Evolutionary conservation across 2,113 vertebrate genomes (phyloP), one percentile per base, ranked within the genome.

Genomic region (Hirundichthys speculiger): DNA sequence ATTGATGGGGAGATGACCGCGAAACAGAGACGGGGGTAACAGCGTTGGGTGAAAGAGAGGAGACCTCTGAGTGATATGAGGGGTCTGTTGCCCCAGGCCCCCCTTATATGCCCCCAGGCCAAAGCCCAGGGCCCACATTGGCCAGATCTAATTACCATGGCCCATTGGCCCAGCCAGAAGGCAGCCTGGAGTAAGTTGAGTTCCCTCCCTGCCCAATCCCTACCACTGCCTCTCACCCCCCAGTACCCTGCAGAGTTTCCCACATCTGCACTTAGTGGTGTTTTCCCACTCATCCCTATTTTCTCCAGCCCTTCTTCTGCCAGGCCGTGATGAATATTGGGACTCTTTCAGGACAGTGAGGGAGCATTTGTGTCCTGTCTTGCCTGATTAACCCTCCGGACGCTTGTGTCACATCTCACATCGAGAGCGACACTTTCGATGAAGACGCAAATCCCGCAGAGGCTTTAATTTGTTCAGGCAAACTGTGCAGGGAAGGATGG

Each of bases 101-200:
- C 87, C 87, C 85, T 93, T 98, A 94, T 98, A 97, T 94, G 92
- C 77, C 86, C 87, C 64, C 65, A 67, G 91, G 77, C 77, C 83
- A 75, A 90, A 94, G 92, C 90, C 93, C 91, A 92, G 89, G 92
- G 91, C 92, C 92, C 90, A 86, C 88, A 84, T 93, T 86, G 93
- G 92, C 91, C 91, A 69, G 90, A 85, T 89, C 92, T 91, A 92
- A 94, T 96, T 96, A 95, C 96, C 95, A 94, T 96, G 94, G 86
- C 83, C 85, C 92, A 92, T 89, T 91, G 90, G 86, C 93, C 85
- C 80, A 86, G 79, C 80, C 86, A 86, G 79, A 87, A 89, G 84
- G 84, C 82, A 85, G 84, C 59, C 85, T 79, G 90, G 77, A 81
- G 87, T 88, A 77, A 82, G 84, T 70, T 85, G 77, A 73, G 66